These are phyloP conservation scores for Pterocles gutturalis DNA, from an alignment of 2,113 vertebrate species.

Conservation along the genomic window DNA sequence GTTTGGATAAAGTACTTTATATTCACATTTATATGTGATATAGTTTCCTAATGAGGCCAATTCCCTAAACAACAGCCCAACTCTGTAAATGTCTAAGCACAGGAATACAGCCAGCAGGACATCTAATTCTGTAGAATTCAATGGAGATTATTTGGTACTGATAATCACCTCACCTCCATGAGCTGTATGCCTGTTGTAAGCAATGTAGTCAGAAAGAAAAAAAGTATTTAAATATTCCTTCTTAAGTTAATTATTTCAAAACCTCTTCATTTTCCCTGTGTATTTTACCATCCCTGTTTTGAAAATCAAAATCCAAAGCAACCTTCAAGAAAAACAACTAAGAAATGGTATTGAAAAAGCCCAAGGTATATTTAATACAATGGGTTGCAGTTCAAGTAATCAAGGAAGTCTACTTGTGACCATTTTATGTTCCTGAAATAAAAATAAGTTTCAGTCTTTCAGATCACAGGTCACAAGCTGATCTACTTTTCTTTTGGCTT, in stretches of 20 bases:
- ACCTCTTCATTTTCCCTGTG: not conserved
- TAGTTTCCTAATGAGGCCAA: constrained; percentile 57
- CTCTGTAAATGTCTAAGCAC: constrained; percentile 34
- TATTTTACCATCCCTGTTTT: not conserved
- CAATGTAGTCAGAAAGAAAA: not conserved
- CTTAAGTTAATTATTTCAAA: not conserved
- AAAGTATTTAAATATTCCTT: not conserved
- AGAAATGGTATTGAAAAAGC: not conserved
- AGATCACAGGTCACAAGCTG: not conserved
- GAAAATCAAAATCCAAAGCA: constrained; percentile 13
- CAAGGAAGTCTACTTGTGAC: not conserved
- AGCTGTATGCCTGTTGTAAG: not conserved
- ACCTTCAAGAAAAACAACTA: not conserved
- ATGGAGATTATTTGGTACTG: not conserved
- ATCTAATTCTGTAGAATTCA: constrained; percentile 21
- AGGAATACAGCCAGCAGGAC: constrained; percentile 45
- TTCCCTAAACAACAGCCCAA: constrained; percentile 61
- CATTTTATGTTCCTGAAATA: not conserved
- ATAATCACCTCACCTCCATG: constrained; percentile 18
- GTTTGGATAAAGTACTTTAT: constrained; percentile 29
- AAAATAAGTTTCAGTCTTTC: not conserved
- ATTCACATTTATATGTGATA: constrained; percentile 10
- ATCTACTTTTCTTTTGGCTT: not conserved
- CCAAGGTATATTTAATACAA: not conserved
- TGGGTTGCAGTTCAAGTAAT: not conserved